A percentile compares a stretch with the other conserved stretches of the same genome.
These are phyloP conservation scores for Caenorhabditis briggsae DNA, from an alignment of 1,140 invertebrate species.

Conservation along the genomic window DNA sequence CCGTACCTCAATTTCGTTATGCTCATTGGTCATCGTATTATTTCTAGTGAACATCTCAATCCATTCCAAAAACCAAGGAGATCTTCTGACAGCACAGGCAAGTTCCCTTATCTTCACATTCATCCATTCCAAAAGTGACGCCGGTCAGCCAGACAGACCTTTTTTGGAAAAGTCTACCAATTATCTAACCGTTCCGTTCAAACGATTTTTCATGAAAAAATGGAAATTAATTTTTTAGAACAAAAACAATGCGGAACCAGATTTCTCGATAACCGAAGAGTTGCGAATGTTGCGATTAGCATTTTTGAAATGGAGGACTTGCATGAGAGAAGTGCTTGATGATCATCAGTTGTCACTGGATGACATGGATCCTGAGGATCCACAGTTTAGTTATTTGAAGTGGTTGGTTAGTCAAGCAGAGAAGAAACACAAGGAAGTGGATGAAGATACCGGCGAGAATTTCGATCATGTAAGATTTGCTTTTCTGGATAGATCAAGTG, in stretches of 20 bases:
- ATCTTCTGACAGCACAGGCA: neutral
- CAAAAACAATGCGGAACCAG: neutral
- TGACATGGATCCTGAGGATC: slow-evolving; percentile 42
- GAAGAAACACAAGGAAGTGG: neutral
- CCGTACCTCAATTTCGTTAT: neutral
- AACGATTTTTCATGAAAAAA: neutral
- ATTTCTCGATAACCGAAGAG: slow-evolving; percentile 12
- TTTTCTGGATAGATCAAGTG: neutral
- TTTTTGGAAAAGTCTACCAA: neutral
- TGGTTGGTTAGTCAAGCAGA: slow-evolving; percentile 31
- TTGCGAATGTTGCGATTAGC: slow-evolving; percentile 24
- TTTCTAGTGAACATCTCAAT: slow-evolving; percentile 8
- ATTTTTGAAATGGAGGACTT: slow-evolving; percentile 34
- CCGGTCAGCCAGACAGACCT: neutral
- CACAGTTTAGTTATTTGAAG: slow-evolving; percentile 27
- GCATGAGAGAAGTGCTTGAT: neutral
- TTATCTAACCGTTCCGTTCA: neutral
- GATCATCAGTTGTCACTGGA: slow-evolving; percentile 20
- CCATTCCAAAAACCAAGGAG: slow-evolving; percentile 22
- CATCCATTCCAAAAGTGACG: neutral
- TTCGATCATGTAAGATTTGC: slow-evolving; percentile 3
- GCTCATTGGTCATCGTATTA: neutral
- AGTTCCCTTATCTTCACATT: neutral
- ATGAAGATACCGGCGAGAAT: neutral
- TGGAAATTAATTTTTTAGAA: neutral